Evolutionary conservation across 2,888 invertebrate species (phyloP).

Genomic region (Macrosiphum euphorbiae): DNA sequence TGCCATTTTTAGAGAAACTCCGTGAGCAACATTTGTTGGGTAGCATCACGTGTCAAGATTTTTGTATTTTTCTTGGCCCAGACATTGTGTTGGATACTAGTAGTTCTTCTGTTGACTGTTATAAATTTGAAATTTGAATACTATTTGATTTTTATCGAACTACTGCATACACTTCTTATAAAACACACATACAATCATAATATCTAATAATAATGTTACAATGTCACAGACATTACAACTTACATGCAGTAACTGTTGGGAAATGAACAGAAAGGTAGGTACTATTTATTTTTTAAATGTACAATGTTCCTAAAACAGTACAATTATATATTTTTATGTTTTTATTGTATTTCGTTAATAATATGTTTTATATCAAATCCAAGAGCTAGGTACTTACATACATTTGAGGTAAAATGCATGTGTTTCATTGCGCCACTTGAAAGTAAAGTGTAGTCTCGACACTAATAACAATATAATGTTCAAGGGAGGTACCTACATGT

Average conservation of each 20-base stretch:
- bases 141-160: neutral
- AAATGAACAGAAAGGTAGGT: neutral
- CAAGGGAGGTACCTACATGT: neutral
- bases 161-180: neutral
- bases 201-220: neutral
- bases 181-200: neutral
- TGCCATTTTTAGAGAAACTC: neutral
- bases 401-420: neutral
- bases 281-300: neutral
- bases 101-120: neutral
- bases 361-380: neutral
- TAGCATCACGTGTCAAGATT: neutral
- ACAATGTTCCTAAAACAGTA: neutral
- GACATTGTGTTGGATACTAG: neutral
- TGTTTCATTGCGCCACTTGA: too few relatives aligned
- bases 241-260: neutral
- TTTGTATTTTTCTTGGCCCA: neutral
- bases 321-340: neutral
- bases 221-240: neutral
- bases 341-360: neutral
- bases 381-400: neutral
- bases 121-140: neutral
- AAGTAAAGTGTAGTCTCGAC: too few relatives aligned
- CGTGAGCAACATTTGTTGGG: neutral
- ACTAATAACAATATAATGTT: neutral